A percentile compares a stretch with the other conserved stretches of the same genome.
phyloP scores from a whole-genome alignment of 1,140 invertebrate species.

The Cherax destructor region DNA sequence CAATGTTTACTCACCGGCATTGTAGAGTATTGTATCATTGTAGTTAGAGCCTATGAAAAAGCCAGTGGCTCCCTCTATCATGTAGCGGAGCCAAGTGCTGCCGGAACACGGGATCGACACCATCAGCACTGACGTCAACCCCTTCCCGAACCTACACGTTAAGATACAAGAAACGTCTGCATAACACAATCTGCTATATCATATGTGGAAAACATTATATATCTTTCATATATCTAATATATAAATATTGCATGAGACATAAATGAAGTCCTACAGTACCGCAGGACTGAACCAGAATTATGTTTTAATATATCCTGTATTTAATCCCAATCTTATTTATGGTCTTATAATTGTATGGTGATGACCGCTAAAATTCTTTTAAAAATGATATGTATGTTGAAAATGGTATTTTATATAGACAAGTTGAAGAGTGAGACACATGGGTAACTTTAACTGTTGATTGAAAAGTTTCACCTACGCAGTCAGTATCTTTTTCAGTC shows the following conservation, averaged over 20 bases:
- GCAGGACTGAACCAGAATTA: background rate
- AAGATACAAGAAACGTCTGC: background rate
- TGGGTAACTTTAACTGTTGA: too few species aligned
- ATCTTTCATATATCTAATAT: too few species aligned
- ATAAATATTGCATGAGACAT: background rate
- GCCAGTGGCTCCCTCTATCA: constrained; percentile 74
- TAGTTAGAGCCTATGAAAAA: constrained; percentile 75
- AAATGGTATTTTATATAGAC: too few species aligned
- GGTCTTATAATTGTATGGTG: too few species aligned
- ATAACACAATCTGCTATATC: background rate
- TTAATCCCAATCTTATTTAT: too few species aligned
- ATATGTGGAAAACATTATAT: background rate
- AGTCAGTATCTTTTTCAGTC: too few species aligned
- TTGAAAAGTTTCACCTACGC: too few species aligned
- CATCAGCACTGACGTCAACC: constrained; percentile 71
- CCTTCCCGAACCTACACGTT: constrained; percentile 5
- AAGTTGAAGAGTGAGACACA: too few species aligned
- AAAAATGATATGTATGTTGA: too few species aligned
- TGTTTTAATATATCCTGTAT: too few species aligned
- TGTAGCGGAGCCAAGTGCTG: constrained; percentile 75
- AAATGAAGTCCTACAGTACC: background rate
- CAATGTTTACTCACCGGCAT: background rate
- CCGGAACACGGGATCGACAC: constrained; percentile 75
- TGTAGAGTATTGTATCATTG: constrained; percentile 54
- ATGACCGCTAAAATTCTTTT: too few species aligned